A percentile compares a stretch with the other conserved stretches of the same genome.
Evolutionary conservation across 2,113 vertebrate genomes (phyloP).

Genomic region (Callionymus lyra): DNA sequence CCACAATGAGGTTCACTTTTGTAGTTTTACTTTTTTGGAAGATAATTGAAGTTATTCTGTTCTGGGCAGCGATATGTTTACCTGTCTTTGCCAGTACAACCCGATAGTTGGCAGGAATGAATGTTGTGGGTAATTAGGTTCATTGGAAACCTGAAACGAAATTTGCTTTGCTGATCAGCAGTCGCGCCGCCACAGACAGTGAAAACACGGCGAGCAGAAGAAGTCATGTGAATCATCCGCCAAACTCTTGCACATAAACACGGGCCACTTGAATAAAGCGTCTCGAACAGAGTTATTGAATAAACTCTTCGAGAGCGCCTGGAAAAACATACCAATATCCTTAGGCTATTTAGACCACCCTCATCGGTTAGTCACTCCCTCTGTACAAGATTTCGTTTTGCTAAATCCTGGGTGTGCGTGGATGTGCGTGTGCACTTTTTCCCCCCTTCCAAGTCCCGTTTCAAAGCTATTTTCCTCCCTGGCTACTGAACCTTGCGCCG

Average conservation of each 20-base stretch:
- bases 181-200: constrained; percentile 26
- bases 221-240: constrained; percentile 19
- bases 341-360: constrained; percentile 46
- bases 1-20: no score
- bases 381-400: constrained; percentile 8
- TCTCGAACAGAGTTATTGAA: constrained; percentile 15
- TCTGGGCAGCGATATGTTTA: constrained; percentile 16
- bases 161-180: constrained; percentile 16
- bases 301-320: constrained; percentile 12
- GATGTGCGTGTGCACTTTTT: constrained; percentile 2
- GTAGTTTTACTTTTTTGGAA: constrained; percentile 1
- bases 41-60: background rate
- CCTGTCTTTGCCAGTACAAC: constrained; percentile 17
- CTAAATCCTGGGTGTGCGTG: constrained; percentile 10
- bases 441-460: constrained; percentile 14
- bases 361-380: constrained; percentile 8
- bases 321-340: constrained; percentile 25
- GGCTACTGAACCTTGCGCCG: constrained; percentile 33
- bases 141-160: constrained; percentile 44
- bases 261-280: constrained; percentile 19
- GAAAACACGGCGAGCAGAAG: constrained; percentile 31
- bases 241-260: constrained; percentile 9
- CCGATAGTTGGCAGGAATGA: constrained; percentile 17
- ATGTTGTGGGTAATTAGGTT: constrained; percentile 52
- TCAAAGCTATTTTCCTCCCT: constrained; percentile 36